phyloP scores from a whole-genome alignment of 2,113 vertebrate genomes.

The Colaptes auratus region DNA sequence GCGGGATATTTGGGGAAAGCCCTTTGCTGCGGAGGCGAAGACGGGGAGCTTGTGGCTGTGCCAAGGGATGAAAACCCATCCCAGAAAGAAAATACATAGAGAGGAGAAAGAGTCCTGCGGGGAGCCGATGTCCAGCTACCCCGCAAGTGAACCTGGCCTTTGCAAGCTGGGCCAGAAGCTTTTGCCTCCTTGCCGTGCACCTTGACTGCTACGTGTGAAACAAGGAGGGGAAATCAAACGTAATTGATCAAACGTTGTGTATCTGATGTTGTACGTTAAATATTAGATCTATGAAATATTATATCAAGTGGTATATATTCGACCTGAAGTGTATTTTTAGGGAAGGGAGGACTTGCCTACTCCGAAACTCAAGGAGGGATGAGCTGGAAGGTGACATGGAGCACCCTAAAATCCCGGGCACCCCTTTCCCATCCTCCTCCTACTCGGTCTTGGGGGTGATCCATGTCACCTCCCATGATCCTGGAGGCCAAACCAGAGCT shows the following conservation, averaged over 20 bases:
- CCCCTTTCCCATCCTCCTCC: fast-evolving
- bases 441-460: not conserved
- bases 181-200: not conserved
- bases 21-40: not conserved
- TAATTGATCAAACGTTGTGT: not conserved
- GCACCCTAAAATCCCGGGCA: not conserved
- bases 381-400: not conserved
- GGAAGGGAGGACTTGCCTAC: not conserved
- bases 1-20: not conserved
- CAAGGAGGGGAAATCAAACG: not conserved
- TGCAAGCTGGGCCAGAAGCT: not conserved
- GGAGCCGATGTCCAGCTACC: not conserved
- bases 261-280: no score
- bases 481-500: no score
- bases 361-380: fast-evolving
- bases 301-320: no score
- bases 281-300: no score
- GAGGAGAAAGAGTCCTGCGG: not conserved
- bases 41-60: not conserved
- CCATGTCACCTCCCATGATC: no score
- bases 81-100: not conserved
- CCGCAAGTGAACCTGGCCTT: fast-evolving
- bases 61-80: not conserved
- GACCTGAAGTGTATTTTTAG: not conserved
- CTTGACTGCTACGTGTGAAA: not conserved